Evolutionary conservation across 53 echinoderm and acorn worm species (phyloP), one percentile per base, ranked within the genome.

Genomic region (Paelopatides confundens): DNA sequence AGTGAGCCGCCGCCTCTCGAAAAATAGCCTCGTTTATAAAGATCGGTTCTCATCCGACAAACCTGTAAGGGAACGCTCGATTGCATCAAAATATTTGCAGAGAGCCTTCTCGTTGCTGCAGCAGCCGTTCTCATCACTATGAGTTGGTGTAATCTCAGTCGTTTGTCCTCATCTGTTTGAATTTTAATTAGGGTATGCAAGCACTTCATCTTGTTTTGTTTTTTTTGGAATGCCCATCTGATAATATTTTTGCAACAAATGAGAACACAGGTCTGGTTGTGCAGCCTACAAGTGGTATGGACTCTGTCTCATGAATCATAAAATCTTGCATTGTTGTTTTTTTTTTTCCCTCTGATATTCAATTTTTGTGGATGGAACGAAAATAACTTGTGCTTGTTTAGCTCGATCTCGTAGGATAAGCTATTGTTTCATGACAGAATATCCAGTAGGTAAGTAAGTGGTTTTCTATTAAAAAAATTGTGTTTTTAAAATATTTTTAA

Each of bases 21-120:
- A 58, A 58, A 18, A 23, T 39, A 74, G 74, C 46, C 40, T 74
- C 30, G 35, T 74, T 74, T 74, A n/a, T n/a, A n/a, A 11, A 74
- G 46, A 74, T 74, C 35, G 28, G 26, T 46, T n/a, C 40, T 74
- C 74, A 74, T 74, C 39, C 46, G 21, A 43, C 46, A 39, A 74
- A 74, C 28, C 40, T 74, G 74, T 3, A 40, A 43, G 74, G 39
- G 39, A 29, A 74, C 46, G 74, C 74, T 26, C 23, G 13, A 43
- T 28, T 18, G 37, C 39, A 74, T 74, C 74, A 21, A 46, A 21
- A 74, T 58, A 46, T 74, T 74, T 46, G 46, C 74, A 74, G 74
- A 74, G 40, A 74, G 74, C 74, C 8, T n/a, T 37, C 12, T 26
- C 74, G 5, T 2, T 39, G 37, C 74, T 58, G 58, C 58, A 1